Evolutionary conservation across 2,888 invertebrate genomes (phyloP).

Genomic region (Microctonus brassicae): DNA sequence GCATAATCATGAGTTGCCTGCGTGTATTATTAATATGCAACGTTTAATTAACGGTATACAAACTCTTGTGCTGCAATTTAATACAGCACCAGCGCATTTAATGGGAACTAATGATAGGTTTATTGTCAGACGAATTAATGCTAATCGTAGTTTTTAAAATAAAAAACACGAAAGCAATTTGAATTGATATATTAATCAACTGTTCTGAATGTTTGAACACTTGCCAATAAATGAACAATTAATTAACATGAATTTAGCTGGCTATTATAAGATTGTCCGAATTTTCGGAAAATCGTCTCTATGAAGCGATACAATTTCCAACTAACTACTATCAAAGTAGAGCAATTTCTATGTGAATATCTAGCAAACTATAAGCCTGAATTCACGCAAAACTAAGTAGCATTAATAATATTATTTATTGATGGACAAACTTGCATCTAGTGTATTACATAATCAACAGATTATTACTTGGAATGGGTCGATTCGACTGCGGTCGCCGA

Average conservation of each 20-base stretch:
- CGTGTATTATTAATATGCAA: conserved; percentile 16
- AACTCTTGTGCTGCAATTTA: conserved; percentile 11
- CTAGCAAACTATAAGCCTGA: too few species aligned
- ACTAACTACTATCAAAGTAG: too few species aligned
- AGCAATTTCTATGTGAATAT: too few species aligned
- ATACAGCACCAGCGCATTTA: not conserved
- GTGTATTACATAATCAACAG: not conserved
- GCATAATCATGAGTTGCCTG: not conserved
- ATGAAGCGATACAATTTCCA: too few species aligned
- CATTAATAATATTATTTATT: not conserved
- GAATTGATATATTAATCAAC: not conserved
- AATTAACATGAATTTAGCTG: too few species aligned
- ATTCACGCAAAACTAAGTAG: too few species aligned
- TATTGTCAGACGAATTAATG: not conserved
- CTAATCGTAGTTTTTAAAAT: not conserved
- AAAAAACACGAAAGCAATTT: not conserved
- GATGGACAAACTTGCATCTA: not conserved
- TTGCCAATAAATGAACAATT: too few species aligned
- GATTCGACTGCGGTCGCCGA: not conserved
- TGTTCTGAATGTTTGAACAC: too few species aligned
- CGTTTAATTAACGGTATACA: conserved; percentile 35
- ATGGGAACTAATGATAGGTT: not conserved
- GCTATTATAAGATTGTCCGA: too few species aligned
- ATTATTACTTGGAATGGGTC: not conserved
- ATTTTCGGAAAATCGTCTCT: too few species aligned